Percentiles rank a stretch among this genome's conserved stretches.
Evolutionary conservation across 2,113 vertebrate species (phyloP).

Genomic region (Peucedramus taeniatus): DNA sequence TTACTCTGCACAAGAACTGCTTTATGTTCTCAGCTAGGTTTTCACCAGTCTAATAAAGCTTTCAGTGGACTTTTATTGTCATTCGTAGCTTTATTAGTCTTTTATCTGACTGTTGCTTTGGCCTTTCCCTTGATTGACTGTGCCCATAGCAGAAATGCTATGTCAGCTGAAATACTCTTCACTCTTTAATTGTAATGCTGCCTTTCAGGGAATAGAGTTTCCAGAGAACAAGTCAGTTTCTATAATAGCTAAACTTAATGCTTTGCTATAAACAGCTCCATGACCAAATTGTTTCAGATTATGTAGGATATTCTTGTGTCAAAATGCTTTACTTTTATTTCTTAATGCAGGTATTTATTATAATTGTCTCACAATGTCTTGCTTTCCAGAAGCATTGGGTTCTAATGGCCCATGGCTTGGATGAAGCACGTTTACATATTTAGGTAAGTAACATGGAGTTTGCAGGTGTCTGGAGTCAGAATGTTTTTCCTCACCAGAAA

Average conservation of each 20-base stretch:
- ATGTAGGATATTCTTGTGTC: neutral
- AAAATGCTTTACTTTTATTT: neutral
- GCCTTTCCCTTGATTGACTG: constrained; percentile 55
- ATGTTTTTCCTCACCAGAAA: fast-evolving
- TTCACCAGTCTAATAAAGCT: constrained; percentile 57
- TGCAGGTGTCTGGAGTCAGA: neutral
- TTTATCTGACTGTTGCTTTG: constrained; percentile 60
- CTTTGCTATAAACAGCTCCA: constrained; percentile 1
- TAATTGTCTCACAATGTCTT: neutral
- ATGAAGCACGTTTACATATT: neutral
- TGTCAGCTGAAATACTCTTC: constrained; percentile 50
- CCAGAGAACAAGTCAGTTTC: neutral
- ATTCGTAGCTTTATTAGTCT: constrained; percentile 53
- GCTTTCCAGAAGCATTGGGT: neutral
- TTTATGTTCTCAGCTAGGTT: constrained; percentile 15
- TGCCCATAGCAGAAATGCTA: constrained; percentile 32
- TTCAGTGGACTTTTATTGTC: constrained; percentile 58
- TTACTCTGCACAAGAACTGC: neutral
- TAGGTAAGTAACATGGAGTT: neutral
- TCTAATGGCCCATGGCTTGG: neutral
- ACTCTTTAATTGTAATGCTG: constrained; percentile 35
- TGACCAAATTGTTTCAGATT: neutral
- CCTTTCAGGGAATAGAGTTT: constrained; percentile 33
- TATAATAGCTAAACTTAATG: neutral
- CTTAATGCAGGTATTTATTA: neutral